These are phyloP conservation scores for Tachystola acroxantha DNA, from an alignment of 2,888 invertebrate genomes.

Conservation along the genomic window DNA sequence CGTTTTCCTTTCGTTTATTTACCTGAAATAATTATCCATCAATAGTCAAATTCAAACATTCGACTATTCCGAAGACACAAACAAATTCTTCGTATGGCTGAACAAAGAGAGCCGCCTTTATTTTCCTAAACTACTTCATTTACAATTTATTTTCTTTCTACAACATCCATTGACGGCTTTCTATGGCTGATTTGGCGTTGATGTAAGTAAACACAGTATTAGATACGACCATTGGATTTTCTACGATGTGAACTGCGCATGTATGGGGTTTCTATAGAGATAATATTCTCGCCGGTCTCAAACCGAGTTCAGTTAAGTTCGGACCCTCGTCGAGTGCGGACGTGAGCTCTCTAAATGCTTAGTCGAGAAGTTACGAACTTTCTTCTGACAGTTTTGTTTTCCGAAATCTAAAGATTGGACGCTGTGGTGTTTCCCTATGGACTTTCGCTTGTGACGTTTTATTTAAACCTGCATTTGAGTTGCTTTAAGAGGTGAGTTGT, in stretches of 20 bases:
- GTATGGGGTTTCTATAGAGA: conserved; percentile 47
- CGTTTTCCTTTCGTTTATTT: no score
- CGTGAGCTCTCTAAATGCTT: conserved; percentile 23
- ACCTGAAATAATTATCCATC: no score
- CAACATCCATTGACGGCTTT: not conserved
- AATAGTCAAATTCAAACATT: not conserved
- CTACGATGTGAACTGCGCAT: conserved; percentile 39
- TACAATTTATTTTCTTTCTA: not conserved
- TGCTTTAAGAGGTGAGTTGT: conserved; percentile 2
- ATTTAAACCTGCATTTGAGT: not conserved
- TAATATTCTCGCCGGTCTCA: conserved; percentile 32
- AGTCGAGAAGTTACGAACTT: conserved; percentile 32
- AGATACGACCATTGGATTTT: conserved; percentile 16
- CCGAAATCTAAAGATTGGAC: conserved; percentile 2
- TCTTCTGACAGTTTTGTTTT: conserved; percentile 5
- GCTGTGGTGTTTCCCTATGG: not conserved
- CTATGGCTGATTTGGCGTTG: no score
- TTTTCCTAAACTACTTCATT: not conserved
- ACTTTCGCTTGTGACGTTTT: conserved; percentile 3
- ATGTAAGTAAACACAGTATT: conserved; percentile 17
- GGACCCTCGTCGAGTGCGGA: conserved; percentile 28
- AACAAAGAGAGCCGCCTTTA: conserved; percentile 8
- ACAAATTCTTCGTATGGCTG: conserved; percentile 8
- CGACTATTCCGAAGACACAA: not conserved
- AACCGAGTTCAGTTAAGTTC: conserved; percentile 42